Base-by-base conservation (phyloP, 2,113 vertebrate genomes). In the Morone saxatilis region DNA sequence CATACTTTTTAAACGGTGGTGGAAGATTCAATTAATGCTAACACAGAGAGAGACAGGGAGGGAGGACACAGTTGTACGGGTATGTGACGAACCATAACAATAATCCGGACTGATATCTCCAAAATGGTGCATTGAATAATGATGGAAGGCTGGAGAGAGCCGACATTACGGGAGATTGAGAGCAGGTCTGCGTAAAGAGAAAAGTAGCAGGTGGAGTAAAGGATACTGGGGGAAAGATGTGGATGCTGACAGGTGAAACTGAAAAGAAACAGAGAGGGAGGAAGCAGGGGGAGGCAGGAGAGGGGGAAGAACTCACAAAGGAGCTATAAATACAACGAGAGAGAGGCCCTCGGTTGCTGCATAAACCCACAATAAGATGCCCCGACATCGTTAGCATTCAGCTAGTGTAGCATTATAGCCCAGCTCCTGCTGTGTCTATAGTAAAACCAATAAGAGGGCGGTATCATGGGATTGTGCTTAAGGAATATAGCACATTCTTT, bases 381-480 rank as follows among this genome's bases (percentile, higher is more conserved):
- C 19, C 40, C 1, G 2, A 57, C 68, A 61, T 86, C 57, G 84
- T 95, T 93, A 92, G 88, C 92, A 93, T 95, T 94, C 95, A 93
- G 90, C 76, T 53, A 70, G 83, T 51, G 74, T 85, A 22, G 80
- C 85, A 54, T 62, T 76, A 75, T 40, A 63, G 76, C 82, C 70
- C 11, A 17, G 77, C 79, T 85, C 81, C 86, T 51, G 73, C 91
- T 93, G 89, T 78, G 81, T 88, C 79, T 86, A 87, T 66, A 72
- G 87, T 86, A 85, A 86, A 93, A 90, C 85, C 92, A 94, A 93
- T 93, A 92, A 94, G 88, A 92, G 73, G 40, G 45, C 57, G 81
- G 91, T 60, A 88, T 91, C 86, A 71, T 83, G 92, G 92, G 93
- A 93, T 80, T 86, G 72, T 68, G 87, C 63, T 43, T 63, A 78